Evolutionary conservation across 2,113 vertebrate genomes (phyloP).

Genomic region (Gorilla gorilla): DNA sequence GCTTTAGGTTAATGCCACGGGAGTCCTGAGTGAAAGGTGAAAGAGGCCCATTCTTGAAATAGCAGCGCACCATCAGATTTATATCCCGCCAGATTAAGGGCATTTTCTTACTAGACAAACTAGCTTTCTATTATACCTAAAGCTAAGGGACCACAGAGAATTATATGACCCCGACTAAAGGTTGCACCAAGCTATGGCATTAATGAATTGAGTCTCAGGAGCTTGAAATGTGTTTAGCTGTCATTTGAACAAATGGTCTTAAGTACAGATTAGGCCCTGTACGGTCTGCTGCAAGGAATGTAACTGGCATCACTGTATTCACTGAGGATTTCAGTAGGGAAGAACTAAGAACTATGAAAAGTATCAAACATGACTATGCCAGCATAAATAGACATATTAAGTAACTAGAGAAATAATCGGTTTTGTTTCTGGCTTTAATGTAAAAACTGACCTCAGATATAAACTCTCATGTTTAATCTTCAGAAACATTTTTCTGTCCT

Average conservation of each 20-base stretch:
- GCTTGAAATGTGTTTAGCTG: slow-evolving; percentile 53
- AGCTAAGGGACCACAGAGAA: slow-evolving; percentile 32
- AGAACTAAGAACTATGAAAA: not conserved
- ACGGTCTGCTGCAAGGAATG: not conserved
- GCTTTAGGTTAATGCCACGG: not conserved
- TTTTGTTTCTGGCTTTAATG: not conserved
- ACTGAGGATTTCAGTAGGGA: not conserved
- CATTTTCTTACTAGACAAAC: slow-evolving; percentile 29
- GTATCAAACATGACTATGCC: not conserved
- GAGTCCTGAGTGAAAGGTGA: not conserved
- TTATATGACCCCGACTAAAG: slow-evolving; percentile 10
- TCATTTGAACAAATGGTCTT: slow-evolving; percentile 33
- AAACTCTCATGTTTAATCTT: not conserved
- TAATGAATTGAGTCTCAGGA: slow-evolving; percentile 57
- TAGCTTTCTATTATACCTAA: slow-evolving; percentile 40
- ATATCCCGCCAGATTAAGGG: not conserved
- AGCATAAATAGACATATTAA: not conserved
- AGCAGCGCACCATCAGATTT: not conserved
- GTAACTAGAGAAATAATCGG: not conserved
- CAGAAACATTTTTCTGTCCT: slow-evolving; percentile 26
- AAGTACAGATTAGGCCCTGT: not conserved
- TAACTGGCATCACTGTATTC: not conserved
- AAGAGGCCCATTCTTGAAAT: not conserved
- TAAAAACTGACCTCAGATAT: not conserved
- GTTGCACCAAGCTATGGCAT: slow-evolving; percentile 6